These are phyloP conservation scores for Pachymerium ferrugineum DNA, from an alignment of 2,888 invertebrate species.

Conservation along the genomic window DNA sequence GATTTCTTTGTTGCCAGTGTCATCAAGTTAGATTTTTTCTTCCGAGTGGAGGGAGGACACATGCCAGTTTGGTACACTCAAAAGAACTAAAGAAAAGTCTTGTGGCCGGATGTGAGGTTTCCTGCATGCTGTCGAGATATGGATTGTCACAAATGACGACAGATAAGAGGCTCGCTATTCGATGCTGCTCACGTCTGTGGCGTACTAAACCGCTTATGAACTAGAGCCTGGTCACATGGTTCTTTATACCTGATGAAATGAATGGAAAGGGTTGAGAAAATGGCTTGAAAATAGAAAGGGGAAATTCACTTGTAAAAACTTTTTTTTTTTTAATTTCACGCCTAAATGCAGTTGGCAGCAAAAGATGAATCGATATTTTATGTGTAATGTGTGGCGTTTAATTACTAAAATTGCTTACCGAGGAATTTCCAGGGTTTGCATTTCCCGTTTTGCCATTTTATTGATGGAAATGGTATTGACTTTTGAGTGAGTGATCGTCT, in stretches of 20 bases:
- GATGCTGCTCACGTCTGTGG: conserved; percentile 7
- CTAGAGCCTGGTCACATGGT: not conserved
- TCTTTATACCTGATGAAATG: not conserved
- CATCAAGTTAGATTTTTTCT: conserved; percentile 8
- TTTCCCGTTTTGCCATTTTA: too few species aligned
- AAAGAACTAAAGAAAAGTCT: conserved; percentile 22
- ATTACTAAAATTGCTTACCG: too few species aligned
- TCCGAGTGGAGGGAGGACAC: not conserved
- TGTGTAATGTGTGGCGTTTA: too few species aligned
- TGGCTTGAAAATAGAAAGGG: not conserved
- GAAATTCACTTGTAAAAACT: not conserved
- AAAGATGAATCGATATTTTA: not conserved
- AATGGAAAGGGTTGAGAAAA: not conserved
- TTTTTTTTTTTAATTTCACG: not conserved
- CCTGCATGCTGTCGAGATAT: conserved; percentile 25
- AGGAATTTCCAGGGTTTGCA: too few species aligned
- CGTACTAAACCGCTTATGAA: conserved; percentile 3
- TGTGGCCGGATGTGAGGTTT: conserved; percentile 20
- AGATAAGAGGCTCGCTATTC: conserved; percentile 9
- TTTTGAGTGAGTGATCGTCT: too few species aligned
- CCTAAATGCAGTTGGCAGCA: not conserved
- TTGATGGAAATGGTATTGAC: too few species aligned
- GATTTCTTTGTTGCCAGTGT: conserved; percentile 11
- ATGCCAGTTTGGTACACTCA: conserved; percentile 20
- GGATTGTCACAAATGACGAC: conserved; percentile 24